These are phyloP conservation scores for Nasonia longicornis DNA, from an alignment of 1,140 invertebrate species.

Conservation along the genomic window DNA sequence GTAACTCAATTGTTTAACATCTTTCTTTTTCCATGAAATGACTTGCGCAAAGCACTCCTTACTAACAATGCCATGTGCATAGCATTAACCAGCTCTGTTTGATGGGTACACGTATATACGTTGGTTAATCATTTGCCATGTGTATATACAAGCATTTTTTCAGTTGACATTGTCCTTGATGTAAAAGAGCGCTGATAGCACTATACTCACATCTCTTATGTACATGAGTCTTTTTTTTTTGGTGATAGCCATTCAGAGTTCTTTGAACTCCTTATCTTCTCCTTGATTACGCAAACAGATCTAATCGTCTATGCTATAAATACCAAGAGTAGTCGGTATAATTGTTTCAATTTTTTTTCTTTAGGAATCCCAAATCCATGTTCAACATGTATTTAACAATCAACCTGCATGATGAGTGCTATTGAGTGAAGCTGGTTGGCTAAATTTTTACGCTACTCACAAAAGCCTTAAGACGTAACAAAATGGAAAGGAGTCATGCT, in stretches of 20 bases:
- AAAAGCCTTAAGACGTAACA: slow-evolving; percentile 30
- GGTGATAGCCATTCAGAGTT: not conserved
- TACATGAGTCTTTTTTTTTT: not conserved
- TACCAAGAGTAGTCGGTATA: not conserved
- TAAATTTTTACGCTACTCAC: slow-evolving; percentile 3
- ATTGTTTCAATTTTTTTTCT: slow-evolving; percentile 3
- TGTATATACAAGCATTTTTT: not conserved
- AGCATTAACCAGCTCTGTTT: not conserved
- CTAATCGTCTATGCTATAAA: not conserved
- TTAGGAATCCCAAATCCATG: not conserved
- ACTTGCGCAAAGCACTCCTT: not conserved
- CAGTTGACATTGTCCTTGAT: slow-evolving; percentile 9
- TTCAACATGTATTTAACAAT: slow-evolving; percentile 24
- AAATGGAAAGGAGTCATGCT: slow-evolving; percentile 61
- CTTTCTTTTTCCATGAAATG: not conserved
- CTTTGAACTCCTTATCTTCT: slow-evolving; percentile 24
- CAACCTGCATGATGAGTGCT: not conserved
- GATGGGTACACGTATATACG: not conserved
- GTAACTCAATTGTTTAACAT: slow-evolving; percentile 32
- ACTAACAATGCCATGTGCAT: slow-evolving; percentile 22
- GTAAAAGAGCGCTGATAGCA: slow-evolving; percentile 3
- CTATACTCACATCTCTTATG: not conserved
- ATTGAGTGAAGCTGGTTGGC: slow-evolving; percentile 3
- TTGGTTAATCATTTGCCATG: not conserved
- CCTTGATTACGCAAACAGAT: not conserved